phyloP scores from a whole-genome alignment of 2,888 invertebrate species.

The Petrophora chlorosata region DNA sequence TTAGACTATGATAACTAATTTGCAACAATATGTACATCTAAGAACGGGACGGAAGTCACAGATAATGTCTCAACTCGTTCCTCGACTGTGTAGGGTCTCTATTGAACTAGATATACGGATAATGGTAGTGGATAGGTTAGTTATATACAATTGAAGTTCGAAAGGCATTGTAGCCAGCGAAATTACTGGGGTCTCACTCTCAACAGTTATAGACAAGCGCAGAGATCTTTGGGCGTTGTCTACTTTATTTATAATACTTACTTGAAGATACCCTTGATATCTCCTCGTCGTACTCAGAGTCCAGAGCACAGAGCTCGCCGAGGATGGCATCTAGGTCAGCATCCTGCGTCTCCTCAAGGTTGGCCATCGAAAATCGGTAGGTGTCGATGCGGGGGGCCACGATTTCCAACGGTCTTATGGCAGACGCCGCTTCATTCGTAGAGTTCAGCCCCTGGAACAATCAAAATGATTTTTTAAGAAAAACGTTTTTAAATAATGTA shows the following conservation, averaged over 20 bases:
- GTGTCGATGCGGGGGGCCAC: constrained; percentile 94
- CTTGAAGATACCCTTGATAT: constrained; percentile 74
- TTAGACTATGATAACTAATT: constrained; percentile 16
- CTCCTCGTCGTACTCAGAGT: constrained; percentile 86
- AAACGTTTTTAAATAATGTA: too few relatives aligned
- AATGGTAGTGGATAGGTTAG: not conserved
- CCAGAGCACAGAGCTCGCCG: constrained; percentile 96
- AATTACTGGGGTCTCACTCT: too few relatives aligned
- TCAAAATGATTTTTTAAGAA: constrained; percentile 30
- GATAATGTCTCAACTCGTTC: constrained; percentile 12
- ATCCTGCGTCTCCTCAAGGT: constrained; percentile 97
- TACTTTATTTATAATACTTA: constrained; percentile 41
- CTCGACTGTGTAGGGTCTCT: not conserved
- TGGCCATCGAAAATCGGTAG: constrained; percentile 97
- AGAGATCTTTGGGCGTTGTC: not conserved
- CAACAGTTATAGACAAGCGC: too few relatives aligned
- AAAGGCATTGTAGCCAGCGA: too few relatives aligned
- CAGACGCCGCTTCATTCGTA: constrained; percentile 73
- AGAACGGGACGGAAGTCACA: constrained; percentile 11
- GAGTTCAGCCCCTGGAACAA: constrained; percentile 88
- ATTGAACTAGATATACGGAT: not conserved
- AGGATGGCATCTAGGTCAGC: constrained; percentile 98
- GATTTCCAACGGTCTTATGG: constrained; percentile 87
- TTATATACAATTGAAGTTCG: not conserved
- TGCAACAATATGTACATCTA: not conserved